Conservation (phyloP, 2,113 vertebrate species). For the Coryphaenoides rupestris region DNA sequence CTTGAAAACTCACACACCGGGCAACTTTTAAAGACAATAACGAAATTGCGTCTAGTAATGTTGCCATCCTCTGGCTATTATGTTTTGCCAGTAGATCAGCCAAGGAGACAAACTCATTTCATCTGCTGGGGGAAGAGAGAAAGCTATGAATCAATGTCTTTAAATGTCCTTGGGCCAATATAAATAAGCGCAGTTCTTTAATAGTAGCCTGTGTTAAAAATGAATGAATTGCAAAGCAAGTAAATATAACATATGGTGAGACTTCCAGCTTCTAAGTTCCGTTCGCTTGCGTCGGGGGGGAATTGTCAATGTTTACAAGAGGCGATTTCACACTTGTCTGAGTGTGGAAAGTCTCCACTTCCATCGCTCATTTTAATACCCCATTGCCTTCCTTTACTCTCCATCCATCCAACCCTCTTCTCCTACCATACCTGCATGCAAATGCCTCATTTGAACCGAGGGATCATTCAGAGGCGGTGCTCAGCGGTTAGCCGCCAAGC, state of each 20-base stretch:
- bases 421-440: too few relatives aligned
- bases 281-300: constrained; percentile 20
- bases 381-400: too few relatives aligned
- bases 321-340: not conserved
- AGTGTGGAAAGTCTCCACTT: not conserved
- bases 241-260: constrained; percentile 23
- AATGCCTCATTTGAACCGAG: too few relatives aligned
- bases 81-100: constrained; percentile 53
- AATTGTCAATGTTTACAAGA: constrained; percentile 9
- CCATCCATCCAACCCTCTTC: too few relatives aligned
- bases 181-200: constrained; percentile 31
- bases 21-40: constrained; percentile 54
- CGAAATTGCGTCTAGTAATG: constrained; percentile 60
- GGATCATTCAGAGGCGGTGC: too few relatives aligned
- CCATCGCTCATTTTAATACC: too few relatives aligned
- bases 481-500: too few relatives aligned
- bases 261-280: constrained; percentile 16
- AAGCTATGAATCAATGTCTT: constrained; percentile 41
- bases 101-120: constrained; percentile 46
- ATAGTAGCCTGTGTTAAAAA: constrained; percentile 17
- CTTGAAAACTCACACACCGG: constrained; percentile 52
- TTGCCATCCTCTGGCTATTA: constrained; percentile 48
- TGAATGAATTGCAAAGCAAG: constrained; percentile 28
- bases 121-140: constrained; percentile 43
- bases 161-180: constrained; percentile 21